phyloP scores from a whole-genome alignment of 2,888 invertebrate species.

The Drosophila picticornis region DNA sequence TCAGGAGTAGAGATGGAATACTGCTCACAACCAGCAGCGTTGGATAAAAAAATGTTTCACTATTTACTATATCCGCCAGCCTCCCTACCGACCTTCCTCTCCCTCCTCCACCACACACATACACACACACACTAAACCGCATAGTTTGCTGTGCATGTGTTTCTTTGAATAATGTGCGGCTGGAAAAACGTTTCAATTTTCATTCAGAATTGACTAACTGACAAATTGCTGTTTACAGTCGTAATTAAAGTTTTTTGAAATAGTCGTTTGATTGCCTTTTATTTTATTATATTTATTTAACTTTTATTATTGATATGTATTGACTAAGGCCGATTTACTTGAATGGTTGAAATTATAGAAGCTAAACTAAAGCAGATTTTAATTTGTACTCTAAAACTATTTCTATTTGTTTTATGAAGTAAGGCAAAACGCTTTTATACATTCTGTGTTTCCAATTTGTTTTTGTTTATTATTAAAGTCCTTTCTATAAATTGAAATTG shows the following conservation, averaged over 20 bases:
- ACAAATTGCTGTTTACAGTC: conserved; percentile 7
- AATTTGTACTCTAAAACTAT: neutral
- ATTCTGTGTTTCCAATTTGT: neutral
- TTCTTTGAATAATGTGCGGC: conserved; percentile 31
- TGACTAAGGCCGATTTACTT: neutral
- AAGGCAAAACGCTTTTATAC: neutral
- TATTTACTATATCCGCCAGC: neutral
- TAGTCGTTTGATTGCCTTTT: neutral
- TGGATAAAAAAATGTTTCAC: conserved; percentile 7
- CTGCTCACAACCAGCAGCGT: conserved; percentile 18
- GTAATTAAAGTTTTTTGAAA: neutral
- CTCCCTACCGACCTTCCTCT: neutral
- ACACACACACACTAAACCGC: neutral
- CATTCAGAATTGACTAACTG: conserved; percentile 22
- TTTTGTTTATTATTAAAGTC: neutral
- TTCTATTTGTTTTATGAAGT: neutral
- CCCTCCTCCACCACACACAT: neutral
- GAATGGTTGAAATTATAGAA: neutral
- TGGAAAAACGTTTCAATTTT: conserved; percentile 31
- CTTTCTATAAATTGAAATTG: neutral
- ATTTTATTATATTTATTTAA: neutral
- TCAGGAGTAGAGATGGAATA: conserved; percentile 19
- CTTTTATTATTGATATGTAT: neutral
- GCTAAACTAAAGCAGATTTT: neutral
- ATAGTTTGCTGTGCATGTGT: neutral